Conservation (phyloP, 2,113 vertebrate genomes). For the Cyrtonyx montezumae region DNA sequence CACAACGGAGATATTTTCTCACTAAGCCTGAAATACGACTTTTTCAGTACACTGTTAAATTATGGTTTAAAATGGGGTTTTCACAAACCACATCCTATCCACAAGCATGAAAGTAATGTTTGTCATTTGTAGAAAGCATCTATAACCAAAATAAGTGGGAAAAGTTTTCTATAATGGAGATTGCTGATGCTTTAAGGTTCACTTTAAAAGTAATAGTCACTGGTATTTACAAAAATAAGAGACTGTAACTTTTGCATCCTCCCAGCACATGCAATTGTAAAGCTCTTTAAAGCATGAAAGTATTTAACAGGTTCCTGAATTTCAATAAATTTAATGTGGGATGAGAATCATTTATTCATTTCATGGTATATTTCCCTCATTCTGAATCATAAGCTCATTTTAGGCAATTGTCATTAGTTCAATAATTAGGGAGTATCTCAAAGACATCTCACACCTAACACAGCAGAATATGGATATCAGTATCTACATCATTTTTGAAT, state of each 20-base stretch:
- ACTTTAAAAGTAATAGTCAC: background rate
- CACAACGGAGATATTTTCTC: background rate
- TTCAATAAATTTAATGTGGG: background rate
- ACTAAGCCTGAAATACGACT: background rate
- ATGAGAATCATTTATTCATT: conserved; percentile 3
- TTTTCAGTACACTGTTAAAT: background rate
- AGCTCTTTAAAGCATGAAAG: background rate
- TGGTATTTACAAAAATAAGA: background rate
- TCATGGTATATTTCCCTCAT: conserved; percentile 8
- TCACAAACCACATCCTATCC: background rate
- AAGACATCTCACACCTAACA: background rate
- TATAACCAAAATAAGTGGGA: background rate
- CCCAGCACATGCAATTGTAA: background rate
- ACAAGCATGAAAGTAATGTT: background rate
- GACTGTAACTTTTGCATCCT: background rate
- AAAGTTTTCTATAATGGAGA: background rate
- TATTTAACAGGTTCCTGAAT: background rate
- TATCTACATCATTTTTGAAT: background rate
- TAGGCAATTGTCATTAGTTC: background rate
- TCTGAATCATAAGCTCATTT: background rate
- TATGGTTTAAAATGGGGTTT: background rate
- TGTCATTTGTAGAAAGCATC: background rate
- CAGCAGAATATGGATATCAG: background rate
- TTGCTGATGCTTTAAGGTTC: background rate
- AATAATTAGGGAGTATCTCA: background rate